A percentile compares a stretch with the other conserved stretches of the same genome.
phyloP scores from a whole-genome alignment of 1,140 invertebrate genomes.

The Hylaeus anthracinus region DNA sequence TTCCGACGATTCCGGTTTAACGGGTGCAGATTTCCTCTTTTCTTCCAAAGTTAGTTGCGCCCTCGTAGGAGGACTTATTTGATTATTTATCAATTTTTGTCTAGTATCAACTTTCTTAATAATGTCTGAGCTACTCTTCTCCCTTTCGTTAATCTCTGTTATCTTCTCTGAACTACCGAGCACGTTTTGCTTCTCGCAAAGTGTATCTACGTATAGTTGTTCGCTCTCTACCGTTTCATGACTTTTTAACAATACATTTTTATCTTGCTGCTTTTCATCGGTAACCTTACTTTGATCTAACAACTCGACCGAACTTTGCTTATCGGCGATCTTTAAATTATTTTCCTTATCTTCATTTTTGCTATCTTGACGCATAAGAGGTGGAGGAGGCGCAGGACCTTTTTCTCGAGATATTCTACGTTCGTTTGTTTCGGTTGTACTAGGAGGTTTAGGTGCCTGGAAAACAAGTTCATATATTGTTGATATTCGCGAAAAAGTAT shows the following conservation, averaged over 20 bases:
- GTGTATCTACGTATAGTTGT: slow-evolving; percentile 28
- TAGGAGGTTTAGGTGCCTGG: slow-evolving; percentile 79
- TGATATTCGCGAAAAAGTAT: background rate
- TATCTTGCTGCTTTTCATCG: slow-evolving; percentile 44
- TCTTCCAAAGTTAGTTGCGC: slow-evolving; percentile 70
- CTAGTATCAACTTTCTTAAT: slow-evolving; percentile 62
- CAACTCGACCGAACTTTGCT: slow-evolving; percentile 59
- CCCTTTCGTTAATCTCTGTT: slow-evolving; percentile 35
- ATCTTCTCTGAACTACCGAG: slow-evolving; percentile 39
- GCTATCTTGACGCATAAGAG: slow-evolving; percentile 73
- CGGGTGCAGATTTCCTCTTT: slow-evolving; percentile 76
- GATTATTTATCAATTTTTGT: slow-evolving; percentile 65
- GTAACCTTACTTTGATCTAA: slow-evolving; percentile 35
- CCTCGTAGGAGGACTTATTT: slow-evolving; percentile 38
- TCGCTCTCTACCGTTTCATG: slow-evolving; percentile 32
- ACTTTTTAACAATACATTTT: slow-evolving; percentile 18
- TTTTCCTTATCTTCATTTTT: slow-evolving; percentile 72
- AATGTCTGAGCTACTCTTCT: slow-evolving; percentile 55
- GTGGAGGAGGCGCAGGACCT: slow-evolving; percentile 81
- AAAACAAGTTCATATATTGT: slow-evolving; percentile 18
- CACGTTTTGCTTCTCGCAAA: slow-evolving; percentile 35
- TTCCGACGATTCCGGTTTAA: slow-evolving; percentile 70
- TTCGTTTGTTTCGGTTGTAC: slow-evolving; percentile 70
- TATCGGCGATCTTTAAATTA: slow-evolving; percentile 59
- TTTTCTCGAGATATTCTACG: slow-evolving; percentile 80